Conservation (phyloP, 1,140 invertebrate species). For the Polypedilum vanderplanki region DNA sequence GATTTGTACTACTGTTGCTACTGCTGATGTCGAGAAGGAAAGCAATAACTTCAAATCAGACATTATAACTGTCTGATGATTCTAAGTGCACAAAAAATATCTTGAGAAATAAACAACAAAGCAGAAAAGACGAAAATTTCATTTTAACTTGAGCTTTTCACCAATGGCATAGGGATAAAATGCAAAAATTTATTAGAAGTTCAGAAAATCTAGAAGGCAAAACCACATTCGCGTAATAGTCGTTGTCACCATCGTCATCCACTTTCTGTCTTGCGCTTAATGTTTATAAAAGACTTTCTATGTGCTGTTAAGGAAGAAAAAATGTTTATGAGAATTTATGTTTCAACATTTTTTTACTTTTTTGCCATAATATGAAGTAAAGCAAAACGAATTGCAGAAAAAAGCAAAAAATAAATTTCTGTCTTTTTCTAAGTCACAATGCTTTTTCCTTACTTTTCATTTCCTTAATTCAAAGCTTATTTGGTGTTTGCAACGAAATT, state of each 20-base stretch:
- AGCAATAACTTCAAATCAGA: slow-evolving; percentile 4
- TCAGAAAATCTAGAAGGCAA: no score
- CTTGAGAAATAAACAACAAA: neutral
- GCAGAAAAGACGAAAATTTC: no score
- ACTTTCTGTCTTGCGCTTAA: neutral
- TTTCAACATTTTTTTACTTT: neutral
- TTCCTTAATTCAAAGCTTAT: neutral
- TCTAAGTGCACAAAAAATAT: neutral
- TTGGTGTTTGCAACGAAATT: neutral
- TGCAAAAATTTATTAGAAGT: no score
- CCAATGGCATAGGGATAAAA: no score
- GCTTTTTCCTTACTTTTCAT: neutral
- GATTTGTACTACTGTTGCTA: neutral
- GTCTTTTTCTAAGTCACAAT: neutral
- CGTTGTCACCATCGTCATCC: neutral
- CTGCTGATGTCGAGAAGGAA: neutral
- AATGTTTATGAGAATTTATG: slow-evolving; percentile 18
- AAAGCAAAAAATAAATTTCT: neutral
- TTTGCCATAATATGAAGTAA: no score
- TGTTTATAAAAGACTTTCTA: slow-evolving; percentile 7
- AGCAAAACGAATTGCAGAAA: no score
- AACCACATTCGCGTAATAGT: neutral
- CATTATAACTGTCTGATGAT: neutral
- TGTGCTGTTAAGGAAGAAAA: neutral
- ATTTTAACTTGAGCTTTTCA: no score